Base-by-base conservation (phyloP, 2,113 vertebrate species). In the Laticauda colubrina region DNA sequence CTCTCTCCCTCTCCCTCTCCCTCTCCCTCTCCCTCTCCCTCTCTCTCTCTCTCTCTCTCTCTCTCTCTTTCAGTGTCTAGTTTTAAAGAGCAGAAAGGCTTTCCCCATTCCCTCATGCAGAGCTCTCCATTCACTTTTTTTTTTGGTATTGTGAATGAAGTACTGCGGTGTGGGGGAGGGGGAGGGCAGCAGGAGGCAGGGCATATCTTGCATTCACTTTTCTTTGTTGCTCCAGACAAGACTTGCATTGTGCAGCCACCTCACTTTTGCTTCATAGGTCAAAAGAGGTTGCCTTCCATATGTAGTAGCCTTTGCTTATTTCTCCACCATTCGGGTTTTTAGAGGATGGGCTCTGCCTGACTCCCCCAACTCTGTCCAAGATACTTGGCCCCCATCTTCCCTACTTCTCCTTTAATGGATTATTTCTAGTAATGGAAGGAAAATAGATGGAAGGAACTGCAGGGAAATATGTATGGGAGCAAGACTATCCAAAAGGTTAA, bases 151-250 rank as follows among this genome's bases (percentile, higher is more conserved):
- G 18, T 43, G 75, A 81, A 43, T 81, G 39, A 39, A 81, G 34
- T 81, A 21, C 6, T 1, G 15, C 15, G 15, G 51, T 10, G 7
- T 1, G n/a, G 0, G 5, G 0, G 2, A 0, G 61, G 7, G 11
- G 2, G 8, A 26, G 26, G 29, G 29, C 29, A n/a, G 61, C 2
- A 12, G 64, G 64, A 14, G 4, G 64, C 12, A 5, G 64, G 29
- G 14, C 24, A 26, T 10, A 3, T 34, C 34, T 39, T 81, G 75
- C 18, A 81, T 81, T 8, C 21, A 34, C 6, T 39, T 34, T 39
- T 39, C 34, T 34, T 81, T 39, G 75, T 34, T 39, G 69, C n/a
- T 21, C 69, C 69, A 39, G 69, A 39, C 34, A 39, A 81, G 75
- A 81, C 75, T 39, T 39, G 34, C 34, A 4, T 43, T 81, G 34